Conservation (phyloP, 2,113 vertebrate genomes). For the Sardina pilchardus region DNA sequence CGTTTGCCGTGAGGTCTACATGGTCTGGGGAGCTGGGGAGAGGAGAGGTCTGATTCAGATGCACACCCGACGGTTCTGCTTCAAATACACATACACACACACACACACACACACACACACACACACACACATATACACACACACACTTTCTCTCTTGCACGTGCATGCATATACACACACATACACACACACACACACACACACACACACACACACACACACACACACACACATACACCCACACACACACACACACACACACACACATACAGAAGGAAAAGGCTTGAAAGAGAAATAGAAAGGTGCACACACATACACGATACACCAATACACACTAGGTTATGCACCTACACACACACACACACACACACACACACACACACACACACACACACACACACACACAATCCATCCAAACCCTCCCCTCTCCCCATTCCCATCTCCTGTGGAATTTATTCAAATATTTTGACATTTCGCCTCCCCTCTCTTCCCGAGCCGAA, state of each 20-base stretch:
- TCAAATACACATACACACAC: neutral
- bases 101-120: neutral
- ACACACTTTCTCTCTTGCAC: neutral
- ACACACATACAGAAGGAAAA: neutral
- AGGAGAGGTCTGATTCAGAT: slow-evolving; percentile 57
- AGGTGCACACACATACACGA: neutral
- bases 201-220: neutral
- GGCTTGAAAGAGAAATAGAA: neutral
- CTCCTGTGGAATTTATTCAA: slow-evolving; percentile 95
- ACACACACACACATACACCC: neutral
- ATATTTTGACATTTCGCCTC: slow-evolving; percentile 99
- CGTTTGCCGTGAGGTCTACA: slow-evolving; percentile 42
- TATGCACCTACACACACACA: neutral
- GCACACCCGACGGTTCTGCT: slow-evolving; percentile 31
- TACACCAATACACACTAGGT: neutral
- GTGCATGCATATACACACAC: neutral
- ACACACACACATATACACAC: neutral
- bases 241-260: neutral
- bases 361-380: neutral
- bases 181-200: neutral
- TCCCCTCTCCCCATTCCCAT: slow-evolving; percentile 42
- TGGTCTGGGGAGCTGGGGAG: slow-evolving; percentile 36
- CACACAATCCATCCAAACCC: slow-evolving; percentile 49
- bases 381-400: no score
- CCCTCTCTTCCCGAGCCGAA: slow-evolving; percentile 98